Conservation (phyloP, 1,140 invertebrate species). For the Whitmania pigra region DNA sequence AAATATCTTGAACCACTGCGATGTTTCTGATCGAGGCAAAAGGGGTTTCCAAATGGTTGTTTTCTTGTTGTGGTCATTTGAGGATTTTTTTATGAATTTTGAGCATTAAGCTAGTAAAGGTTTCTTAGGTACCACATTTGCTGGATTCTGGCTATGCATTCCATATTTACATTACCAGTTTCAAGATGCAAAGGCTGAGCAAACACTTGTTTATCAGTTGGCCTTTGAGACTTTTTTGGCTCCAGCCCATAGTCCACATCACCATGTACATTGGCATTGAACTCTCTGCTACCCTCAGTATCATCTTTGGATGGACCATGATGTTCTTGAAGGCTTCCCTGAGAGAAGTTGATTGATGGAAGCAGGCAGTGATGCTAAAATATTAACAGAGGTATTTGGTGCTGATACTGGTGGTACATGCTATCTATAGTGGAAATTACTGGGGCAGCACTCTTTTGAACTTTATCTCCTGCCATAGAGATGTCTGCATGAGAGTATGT, state of each 20-base stretch:
- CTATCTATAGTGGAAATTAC: background rate
- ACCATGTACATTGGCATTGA: too few species aligned
- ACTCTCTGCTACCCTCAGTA: too few species aligned
- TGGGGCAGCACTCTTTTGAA: background rate
- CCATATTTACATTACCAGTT: too few species aligned
- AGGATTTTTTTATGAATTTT: background rate
- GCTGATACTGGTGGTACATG: background rate
- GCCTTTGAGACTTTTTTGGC: too few species aligned
- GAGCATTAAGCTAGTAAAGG: background rate
- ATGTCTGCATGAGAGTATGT: too few species aligned
- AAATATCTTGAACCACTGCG: background rate
- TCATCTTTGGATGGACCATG: background rate
- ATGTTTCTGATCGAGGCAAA: background rate
- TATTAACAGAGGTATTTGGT: background rate
- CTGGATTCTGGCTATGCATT: too few species aligned
- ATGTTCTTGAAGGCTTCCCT: slow-evolving; percentile 13
- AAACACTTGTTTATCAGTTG: too few species aligned
- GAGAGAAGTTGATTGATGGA: slow-evolving; percentile 16
- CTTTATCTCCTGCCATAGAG: too few species aligned
- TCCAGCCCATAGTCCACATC: too few species aligned
- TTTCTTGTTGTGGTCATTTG: background rate
- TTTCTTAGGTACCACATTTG: too few species aligned
- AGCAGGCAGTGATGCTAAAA: slow-evolving; percentile 36
- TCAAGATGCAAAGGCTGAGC: too few species aligned
- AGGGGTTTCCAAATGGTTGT: slow-evolving; percentile 9